Evolutionary conservation across 2,888 invertebrate species (phyloP).

Genomic region (Druceiella hillmani): DNA sequence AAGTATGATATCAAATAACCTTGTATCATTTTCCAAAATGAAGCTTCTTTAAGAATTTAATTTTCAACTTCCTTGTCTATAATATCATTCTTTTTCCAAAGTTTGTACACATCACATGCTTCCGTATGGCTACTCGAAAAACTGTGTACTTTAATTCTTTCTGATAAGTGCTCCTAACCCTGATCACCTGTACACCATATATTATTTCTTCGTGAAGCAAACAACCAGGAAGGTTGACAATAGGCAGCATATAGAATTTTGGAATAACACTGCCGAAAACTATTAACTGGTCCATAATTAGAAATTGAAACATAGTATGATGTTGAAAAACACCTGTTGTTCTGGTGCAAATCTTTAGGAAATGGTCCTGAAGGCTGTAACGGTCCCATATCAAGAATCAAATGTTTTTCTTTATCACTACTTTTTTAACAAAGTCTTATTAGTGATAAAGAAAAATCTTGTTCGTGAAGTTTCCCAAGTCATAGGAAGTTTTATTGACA

Average conservation of each 20-base stretch:
- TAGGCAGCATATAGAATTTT: no score
- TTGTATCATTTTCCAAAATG: slow-evolving; percentile 18
- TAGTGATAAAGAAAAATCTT: no score
- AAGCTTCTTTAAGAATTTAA: slow-evolving; percentile 18
- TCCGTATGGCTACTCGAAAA: slow-evolving; percentile 14
- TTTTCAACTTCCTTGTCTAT: slow-evolving; percentile 15
- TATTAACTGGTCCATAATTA: slow-evolving; percentile 19
- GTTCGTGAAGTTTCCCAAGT: slow-evolving; percentile 14
- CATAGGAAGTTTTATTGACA: slow-evolving; percentile 11
- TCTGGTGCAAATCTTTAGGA: no score
- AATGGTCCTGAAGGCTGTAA: slow-evolving; percentile 11
- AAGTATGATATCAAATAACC: slow-evolving; percentile 16
- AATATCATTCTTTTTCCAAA: slow-evolving; percentile 11
- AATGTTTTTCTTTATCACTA: slow-evolving; percentile 13
- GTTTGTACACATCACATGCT: slow-evolving; percentile 15
- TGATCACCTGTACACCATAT: slow-evolving; percentile 13
- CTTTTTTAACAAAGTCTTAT: no score
- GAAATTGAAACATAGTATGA: slow-evolving; percentile 18
- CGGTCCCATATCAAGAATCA: slow-evolving; percentile 12
- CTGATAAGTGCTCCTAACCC: slow-evolving; percentile 15
- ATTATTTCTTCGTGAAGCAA: slow-evolving; percentile 15
- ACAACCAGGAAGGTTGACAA: slow-evolving; percentile 14
- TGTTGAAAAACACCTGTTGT: slow-evolving; percentile 22
- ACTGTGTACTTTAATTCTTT: slow-evolving; percentile 16
- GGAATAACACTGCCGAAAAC: no score